These are phyloP conservation scores for Lasioglossum lativentre DNA, from an alignment of 2,888 invertebrate genomes.

Conservation along the genomic window DNA sequence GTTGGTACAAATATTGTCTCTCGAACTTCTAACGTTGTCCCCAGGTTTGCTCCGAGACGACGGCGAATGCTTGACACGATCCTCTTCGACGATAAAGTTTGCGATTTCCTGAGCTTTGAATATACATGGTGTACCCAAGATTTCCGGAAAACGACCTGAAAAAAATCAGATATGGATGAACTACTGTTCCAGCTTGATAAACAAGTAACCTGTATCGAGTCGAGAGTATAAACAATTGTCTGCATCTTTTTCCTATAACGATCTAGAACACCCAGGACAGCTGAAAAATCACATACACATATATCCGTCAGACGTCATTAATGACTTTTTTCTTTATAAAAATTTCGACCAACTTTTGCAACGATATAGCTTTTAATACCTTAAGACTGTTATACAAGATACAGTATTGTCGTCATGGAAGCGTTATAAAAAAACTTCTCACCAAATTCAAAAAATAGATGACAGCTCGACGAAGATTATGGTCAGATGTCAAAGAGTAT, in stretches of 20 bases:
- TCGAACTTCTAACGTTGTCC: neutral
- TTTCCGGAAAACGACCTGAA: constrained; percentile 65
- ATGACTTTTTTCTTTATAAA: neutral
- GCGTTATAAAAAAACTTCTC: neutral
- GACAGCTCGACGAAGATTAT: neutral
- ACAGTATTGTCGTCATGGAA: neutral
- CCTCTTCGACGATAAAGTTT: neutral
- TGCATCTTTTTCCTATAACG: neutral
- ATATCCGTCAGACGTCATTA: neutral
- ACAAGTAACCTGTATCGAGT: too few relatives aligned
- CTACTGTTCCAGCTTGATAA: constrained; percentile 48
- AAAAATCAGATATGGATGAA: constrained; percentile 62
- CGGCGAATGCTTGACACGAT: neutral
- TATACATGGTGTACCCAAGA: constrained; percentile 63
- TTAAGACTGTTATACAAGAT: neutral
- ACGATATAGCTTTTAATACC: neutral
- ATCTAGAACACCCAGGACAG: neutral
- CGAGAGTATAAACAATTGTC: neutral
- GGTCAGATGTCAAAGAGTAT: neutral
- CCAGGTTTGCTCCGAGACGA: neutral
- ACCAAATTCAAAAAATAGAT: neutral
- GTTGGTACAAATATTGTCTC: neutral
- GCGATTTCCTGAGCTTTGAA: constrained; percentile 66
- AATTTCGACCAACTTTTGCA: neutral
- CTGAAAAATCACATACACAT: neutral